phyloP scores from a whole-genome alignment of 2,888 invertebrate genomes.

The Charanyca ferruginea region DNA sequence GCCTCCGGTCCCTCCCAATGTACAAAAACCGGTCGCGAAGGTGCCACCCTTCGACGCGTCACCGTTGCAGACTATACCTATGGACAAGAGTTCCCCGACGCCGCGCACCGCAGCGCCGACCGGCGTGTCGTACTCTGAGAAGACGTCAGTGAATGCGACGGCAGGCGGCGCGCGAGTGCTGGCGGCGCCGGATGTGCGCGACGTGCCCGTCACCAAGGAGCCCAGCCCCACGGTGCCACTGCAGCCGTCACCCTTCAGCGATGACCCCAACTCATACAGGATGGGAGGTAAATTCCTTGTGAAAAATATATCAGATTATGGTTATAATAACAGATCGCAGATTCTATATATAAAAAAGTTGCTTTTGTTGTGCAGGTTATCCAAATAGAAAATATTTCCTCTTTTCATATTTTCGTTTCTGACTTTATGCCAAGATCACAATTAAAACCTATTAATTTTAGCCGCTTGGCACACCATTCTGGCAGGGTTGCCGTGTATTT shows the following conservation, averaged over 20 bases:
- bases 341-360: not conserved
- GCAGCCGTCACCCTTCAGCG: constrained; percentile 88
- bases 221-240: constrained; percentile 81
- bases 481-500: too few relatives aligned
- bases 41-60: constrained; percentile 92
- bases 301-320: not conserved
- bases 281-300: constrained; percentile 92
- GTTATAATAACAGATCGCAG: not conserved
- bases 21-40: constrained; percentile 91
- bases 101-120: constrained; percentile 49
- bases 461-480: too few relatives aligned
- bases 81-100: constrained; percentile 76
- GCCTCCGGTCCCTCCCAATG: constrained; percentile 75
- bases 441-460: too few relatives aligned
- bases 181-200: constrained; percentile 59
- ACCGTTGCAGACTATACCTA: constrained; percentile 75
- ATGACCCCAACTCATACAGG: constrained; percentile 93
- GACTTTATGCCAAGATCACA: too few relatives aligned
- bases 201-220: constrained; percentile 73
- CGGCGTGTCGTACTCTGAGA: constrained; percentile 48
- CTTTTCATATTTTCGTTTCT: too few relatives aligned
- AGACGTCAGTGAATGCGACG: constrained; percentile 56
- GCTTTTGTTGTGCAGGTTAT: too few relatives aligned
- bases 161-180: constrained; percentile 51
- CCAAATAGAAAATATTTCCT: too few relatives aligned